A percentile compares a stretch with the other conserved stretches of the same genome.
Evolutionary conservation across 92 coral and sea anemone species (phyloP).

Genomic region (Zoanthus solanderi): DNA sequence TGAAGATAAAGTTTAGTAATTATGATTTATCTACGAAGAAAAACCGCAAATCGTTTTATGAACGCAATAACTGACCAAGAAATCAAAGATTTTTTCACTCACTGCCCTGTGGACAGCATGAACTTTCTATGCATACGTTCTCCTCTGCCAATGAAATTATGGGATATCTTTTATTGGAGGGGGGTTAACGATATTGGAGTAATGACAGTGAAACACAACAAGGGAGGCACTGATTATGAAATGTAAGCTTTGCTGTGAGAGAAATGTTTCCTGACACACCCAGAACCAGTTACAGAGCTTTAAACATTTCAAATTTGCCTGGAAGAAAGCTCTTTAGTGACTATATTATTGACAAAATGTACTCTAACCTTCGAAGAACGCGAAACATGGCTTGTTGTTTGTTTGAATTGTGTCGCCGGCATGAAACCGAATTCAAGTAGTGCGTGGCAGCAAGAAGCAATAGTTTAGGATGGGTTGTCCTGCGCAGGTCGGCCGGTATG

Average conservation of each 20-base stretch:
- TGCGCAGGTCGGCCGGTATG: slow-evolving; percentile 26
- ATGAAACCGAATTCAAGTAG: slow-evolving; percentile 32
- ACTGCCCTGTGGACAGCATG: background rate
- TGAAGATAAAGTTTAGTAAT: background rate
- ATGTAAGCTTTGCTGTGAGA: slow-evolving; percentile 65
- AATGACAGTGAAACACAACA: slow-evolving; percentile 63
- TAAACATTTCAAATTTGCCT: slow-evolving; percentile 13
- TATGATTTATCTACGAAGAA: slow-evolving; percentile 1
- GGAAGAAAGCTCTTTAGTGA: background rate
- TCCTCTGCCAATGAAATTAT: slow-evolving; percentile 74
- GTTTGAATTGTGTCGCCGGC: slow-evolving; percentile 32
- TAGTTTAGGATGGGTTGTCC: slow-evolving; percentile 27
- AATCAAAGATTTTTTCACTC: background rate
- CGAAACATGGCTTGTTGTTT: slow-evolving; percentile 28
- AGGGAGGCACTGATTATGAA: slow-evolving; percentile 73
- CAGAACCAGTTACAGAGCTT: slow-evolving; percentile 38
- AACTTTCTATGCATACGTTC: background rate
- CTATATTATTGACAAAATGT: background rate
- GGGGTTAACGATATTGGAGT: slow-evolving; percentile 82
- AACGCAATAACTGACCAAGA: background rate
- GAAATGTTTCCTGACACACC: slow-evolving; percentile 67
- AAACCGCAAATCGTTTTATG: background rate
- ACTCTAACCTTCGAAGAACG: slow-evolving; percentile 21
- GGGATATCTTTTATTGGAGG: slow-evolving; percentile 92
- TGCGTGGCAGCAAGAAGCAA: slow-evolving; percentile 37